These are phyloP conservation scores for Margaritifera margaritifera DNA, from an alignment of 2,888 invertebrate species.

Conservation along the genomic window DNA sequence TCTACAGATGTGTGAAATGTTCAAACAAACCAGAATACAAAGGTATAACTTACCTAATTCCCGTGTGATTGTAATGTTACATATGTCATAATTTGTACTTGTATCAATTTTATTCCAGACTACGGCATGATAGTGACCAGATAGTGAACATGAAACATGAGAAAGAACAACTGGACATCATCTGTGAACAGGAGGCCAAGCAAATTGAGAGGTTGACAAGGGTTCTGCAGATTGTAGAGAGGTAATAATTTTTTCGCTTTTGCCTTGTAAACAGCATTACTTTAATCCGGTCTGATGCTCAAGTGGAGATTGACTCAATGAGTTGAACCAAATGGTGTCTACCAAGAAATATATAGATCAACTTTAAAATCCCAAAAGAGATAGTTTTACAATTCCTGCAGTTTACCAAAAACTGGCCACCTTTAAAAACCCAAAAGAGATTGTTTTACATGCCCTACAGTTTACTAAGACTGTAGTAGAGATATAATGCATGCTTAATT, in stretches of 20 bases:
- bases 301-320: too few relatives aligned
- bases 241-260: slow-evolving; percentile 38
- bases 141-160: slow-evolving; percentile 87
- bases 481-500: too few relatives aligned
- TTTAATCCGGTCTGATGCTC: too few relatives aligned
- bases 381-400: too few relatives aligned
- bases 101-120: slow-evolving; percentile 57
- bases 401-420: too few relatives aligned
- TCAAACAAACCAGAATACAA: neutral
- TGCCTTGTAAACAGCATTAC: neutral
- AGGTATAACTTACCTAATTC: neutral
- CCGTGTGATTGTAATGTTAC: neutral
- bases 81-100: neutral
- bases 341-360: too few relatives aligned
- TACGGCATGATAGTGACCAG: slow-evolving; percentile 85
- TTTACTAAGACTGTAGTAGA: too few relatives aligned
- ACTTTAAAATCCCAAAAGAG: too few relatives aligned
- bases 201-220: slow-evolving; percentile 83
- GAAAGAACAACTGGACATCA: slow-evolving; percentile 80
- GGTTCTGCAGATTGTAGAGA: slow-evolving; percentile 81
- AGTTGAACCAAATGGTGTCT: too few relatives aligned
- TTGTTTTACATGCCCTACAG: too few relatives aligned
- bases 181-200: slow-evolving; percentile 82
- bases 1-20: neutral
- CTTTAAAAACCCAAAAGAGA: too few relatives aligned